Percentiles rank a stretch among this genome's conserved stretches.
These are phyloP conservation scores for Perizoma affinitatum DNA, from an alignment of 2,888 invertebrate species.

Conservation along the genomic window DNA sequence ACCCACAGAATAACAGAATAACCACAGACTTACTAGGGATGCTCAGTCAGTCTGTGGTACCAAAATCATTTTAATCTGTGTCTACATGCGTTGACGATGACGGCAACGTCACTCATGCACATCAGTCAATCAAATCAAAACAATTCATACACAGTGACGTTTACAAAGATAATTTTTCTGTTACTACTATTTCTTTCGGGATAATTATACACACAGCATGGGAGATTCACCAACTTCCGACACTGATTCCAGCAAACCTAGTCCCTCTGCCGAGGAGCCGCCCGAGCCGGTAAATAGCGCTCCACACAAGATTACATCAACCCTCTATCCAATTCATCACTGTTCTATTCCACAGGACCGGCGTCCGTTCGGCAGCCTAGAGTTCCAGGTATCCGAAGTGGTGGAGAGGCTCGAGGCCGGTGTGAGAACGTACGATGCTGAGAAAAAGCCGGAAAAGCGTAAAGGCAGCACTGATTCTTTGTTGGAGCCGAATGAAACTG, in stretches of 20 bases:
- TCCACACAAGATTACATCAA: constrained; percentile 25
- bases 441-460: constrained; percentile 67
- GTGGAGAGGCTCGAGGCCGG: constrained; percentile 88
- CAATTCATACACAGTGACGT: constrained; percentile 75
- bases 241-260: constrained; percentile 63
- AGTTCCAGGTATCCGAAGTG: constrained; percentile 89
- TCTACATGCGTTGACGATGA: no score
- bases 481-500: constrained; percentile 82
- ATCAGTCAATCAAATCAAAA: constrained; percentile 61
- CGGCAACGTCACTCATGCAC: no score
- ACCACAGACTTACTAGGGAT: no score
- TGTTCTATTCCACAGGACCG: constrained; percentile 77
- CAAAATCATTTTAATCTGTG: no score
- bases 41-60: no score
- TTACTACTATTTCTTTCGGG: constrained; percentile 42
- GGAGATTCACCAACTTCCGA: constrained; percentile 74
- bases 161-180: constrained; percentile 75
- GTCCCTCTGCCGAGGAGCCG: constrained; percentile 54
- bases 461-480: constrained; percentile 78
- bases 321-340: constrained; percentile 17
- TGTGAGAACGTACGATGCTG: constrained; percentile 74
- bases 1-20: no score
- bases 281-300: constrained; percentile 61
- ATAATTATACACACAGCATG: constrained; percentile 79
- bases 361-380: constrained; percentile 86